Evolutionary conservation across 2,888 invertebrate genomes (phyloP).

Genomic region (Congeria kusceri): DNA sequence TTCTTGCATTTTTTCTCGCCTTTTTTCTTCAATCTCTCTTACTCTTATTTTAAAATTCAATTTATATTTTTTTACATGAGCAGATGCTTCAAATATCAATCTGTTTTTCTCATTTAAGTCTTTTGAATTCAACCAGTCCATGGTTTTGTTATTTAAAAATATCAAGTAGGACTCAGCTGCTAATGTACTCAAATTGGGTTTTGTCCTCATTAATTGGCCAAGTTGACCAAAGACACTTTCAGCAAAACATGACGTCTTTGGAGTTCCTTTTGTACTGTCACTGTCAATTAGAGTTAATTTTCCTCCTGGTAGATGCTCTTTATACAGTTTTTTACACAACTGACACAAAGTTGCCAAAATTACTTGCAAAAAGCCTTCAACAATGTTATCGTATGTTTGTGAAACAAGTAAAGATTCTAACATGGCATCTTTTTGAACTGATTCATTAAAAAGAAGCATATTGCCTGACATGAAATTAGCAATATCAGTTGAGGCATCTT

Average conservation of each 20-base stretch:
- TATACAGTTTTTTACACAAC: conserved; percentile 22
- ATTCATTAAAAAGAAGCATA: background rate
- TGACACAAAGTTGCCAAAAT: conserved; percentile 23
- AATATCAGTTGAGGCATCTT: conserved; percentile 2
- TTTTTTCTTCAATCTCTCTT: too few species aligned
- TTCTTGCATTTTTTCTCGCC: too few species aligned
- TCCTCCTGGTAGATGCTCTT: conserved; percentile 29
- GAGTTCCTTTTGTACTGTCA: conserved; percentile 13
- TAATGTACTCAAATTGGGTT: too few species aligned
- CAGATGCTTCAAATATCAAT: too few species aligned
- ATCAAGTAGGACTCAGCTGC: too few species aligned
- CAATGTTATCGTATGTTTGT: conserved; percentile 19
- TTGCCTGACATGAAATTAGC: conserved; percentile 13
- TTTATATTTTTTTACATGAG: too few species aligned
- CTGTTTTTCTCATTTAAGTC: too few species aligned
- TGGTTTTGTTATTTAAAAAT: too few species aligned
- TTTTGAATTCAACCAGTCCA: too few species aligned
- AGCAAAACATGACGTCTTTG: conserved; percentile 51
- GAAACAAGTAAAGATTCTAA: background rate
- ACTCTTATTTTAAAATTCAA: too few species aligned
- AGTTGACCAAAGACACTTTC: conserved; percentile 53
- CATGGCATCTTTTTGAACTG: background rate
- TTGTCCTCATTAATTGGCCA: conserved; percentile 31
- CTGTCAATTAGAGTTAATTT: conserved; percentile 9
- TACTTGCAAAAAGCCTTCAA: conserved; percentile 29